phyloP scores from a whole-genome alignment of 2,888 invertebrate species.

The Allolobophora icterica region DNA sequence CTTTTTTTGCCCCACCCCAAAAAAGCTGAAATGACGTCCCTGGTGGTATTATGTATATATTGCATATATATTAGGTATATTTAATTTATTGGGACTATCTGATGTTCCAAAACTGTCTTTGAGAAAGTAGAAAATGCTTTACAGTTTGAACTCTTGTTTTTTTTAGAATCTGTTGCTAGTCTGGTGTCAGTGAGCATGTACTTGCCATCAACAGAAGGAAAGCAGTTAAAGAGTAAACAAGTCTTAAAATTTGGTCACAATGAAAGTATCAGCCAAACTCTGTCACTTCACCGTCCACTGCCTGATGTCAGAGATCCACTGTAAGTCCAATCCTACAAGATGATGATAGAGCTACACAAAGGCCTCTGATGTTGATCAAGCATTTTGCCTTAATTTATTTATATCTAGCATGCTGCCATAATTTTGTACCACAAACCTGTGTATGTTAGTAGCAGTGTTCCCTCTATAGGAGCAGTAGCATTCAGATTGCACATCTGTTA shows the following conservation, averaged over 20 bases:
- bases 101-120: not conserved
- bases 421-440: no score
- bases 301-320: slow-evolving; percentile 14
- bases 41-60: no score
- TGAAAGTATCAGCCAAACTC: not conserved
- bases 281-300: not conserved
- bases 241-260: slow-evolving; percentile 13
- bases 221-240: not conserved
- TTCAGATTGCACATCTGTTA: no score
- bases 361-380: not conserved
- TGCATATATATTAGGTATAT: not conserved
- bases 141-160: not conserved
- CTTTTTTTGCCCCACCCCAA: no score
- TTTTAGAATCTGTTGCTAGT: slow-evolving; percentile 9
- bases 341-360: not conserved
- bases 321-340: not conserved
- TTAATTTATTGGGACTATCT: not conserved
- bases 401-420: no score
- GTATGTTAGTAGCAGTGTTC: no score
- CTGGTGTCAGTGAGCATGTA: not conserved
- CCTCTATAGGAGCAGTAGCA: no score
- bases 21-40: no score
- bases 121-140: not conserved
- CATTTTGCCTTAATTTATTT: no score
- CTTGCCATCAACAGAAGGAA: not conserved